Percentiles rank a stretch among this genome's conserved stretches.
phyloP scores from a whole-genome alignment of 2,113 vertebrate species.

The Cololabis saira region DNA sequence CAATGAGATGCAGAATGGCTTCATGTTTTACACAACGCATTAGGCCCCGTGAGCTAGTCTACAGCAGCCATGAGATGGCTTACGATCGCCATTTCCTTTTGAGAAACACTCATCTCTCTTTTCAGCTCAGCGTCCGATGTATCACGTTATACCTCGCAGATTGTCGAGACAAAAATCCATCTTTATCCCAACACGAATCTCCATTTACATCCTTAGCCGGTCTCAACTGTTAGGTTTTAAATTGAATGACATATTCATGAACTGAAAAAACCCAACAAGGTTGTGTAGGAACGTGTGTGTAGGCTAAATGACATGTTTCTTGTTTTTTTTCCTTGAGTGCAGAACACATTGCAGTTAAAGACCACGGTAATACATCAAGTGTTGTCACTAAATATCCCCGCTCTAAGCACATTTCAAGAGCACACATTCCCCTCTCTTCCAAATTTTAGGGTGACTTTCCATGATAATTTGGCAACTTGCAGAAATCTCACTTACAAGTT shows the following conservation, averaged over 20 bases:
- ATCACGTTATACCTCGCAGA: constrained; percentile 42
- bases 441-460: constrained; percentile 73
- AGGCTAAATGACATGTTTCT: constrained; percentile 10
- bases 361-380: constrained; percentile 75
- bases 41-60: constrained; percentile 28
- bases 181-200: constrained; percentile 37
- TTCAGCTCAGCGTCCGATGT: constrained; percentile 42
- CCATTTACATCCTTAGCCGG: constrained; percentile 28
- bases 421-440: constrained; percentile 48
- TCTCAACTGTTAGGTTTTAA: constrained; percentile 12
- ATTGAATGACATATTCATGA: constrained; percentile 38
- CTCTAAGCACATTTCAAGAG: constrained; percentile 80
- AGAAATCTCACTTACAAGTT: constrained; percentile 16
- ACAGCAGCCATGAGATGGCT: constrained; percentile 13
- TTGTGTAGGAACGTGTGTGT: constrained; percentile 9
- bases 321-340: constrained; percentile 5
- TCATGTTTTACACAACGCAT: constrained; percentile 33
- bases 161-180: constrained; percentile 31
- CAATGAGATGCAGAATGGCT: constrained; percentile 26
- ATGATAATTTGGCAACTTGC: constrained; percentile 63
- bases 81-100: constrained; percentile 23
- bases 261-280: constrained; percentile 8
- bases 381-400: constrained; percentile 75
- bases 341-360: constrained; percentile 65
- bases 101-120: constrained; percentile 23